Evolutionary conservation across 1,140 invertebrate genomes (phyloP), one percentile per base, ranked within the genome.

Genomic region (Pentalonia nigronervosa): DNA sequence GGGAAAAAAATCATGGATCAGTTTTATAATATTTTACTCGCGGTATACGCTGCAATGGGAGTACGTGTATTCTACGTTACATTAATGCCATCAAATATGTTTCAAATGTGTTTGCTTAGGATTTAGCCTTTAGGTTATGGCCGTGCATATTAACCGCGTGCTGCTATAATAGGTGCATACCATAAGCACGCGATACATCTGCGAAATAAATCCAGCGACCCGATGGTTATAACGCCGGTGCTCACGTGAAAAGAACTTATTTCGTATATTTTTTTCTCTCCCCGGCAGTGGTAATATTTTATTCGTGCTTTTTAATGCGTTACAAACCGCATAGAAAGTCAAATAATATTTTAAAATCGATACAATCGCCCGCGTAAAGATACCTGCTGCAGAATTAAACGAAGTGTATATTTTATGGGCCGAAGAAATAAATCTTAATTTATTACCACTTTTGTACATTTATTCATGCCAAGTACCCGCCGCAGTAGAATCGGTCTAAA

Each of bases 1-100:
- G 7, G 88, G 88, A 50, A 60, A 41, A 53, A 60, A 90, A 41
- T 41, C 36, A 11, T 2, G 21, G 21, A 34, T 34, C 17, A 36
- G 20, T 84, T 23, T 41, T 23, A 23, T 34, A n/a, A 53, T 53
- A 53, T 53, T 88, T 88, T 50, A 50, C 34, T 34, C 30, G 17
- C n/a, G 6, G 30, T 41, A 81, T 76, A 41, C 41, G 41, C 50
- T 0, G 50, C 20, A 53, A 53, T 21, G 21, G 50, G 0, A 20
- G 6, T 23, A 23, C 21, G 9, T 36, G 48, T 53, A 20, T 2
- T 53, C 36, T 23, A n/a, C 45, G 21, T 41, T 53, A 36, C n/a
- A 50, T 88, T 88, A 53, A 88, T 88, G 30, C 48, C 48, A 88
- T 76, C 60, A 53, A 88, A 88, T 36, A 88, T 88, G 48, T 88